Percentiles rank a stretch among this genome's conserved stretches.
Conservation (phyloP, 2,113 vertebrate genomes). For the Gasterosteus aculeatus region DNA sequence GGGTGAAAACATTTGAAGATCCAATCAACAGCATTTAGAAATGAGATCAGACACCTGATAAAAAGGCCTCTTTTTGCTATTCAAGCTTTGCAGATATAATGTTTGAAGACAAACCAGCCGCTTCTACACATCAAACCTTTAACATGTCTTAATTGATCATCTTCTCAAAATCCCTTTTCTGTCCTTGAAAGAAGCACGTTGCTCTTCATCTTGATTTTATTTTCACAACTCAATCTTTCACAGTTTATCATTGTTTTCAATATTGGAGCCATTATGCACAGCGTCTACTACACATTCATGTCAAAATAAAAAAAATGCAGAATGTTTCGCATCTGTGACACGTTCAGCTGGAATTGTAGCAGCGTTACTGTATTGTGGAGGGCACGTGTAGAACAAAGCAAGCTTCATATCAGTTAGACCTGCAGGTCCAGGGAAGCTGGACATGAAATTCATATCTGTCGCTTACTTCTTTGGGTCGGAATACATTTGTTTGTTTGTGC, state of each 20-base stretch:
- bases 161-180: background rate
- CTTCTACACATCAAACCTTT: slow-evolving; percentile 21
- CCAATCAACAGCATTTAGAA: slow-evolving; percentile 26
- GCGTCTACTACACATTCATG: background rate
- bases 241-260: background rate
- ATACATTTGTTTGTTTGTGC: slow-evolving; percentile 19
- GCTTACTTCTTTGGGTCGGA: background rate
- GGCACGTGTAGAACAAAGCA: background rate
- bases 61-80: background rate
- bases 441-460: background rate
- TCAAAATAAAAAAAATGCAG: background rate
- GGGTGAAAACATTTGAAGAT: slow-evolving; percentile 24
- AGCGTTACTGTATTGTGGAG: background rate
- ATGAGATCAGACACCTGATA: slow-evolving; percentile 9
- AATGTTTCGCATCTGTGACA: background rate
- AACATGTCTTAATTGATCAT: slow-evolving; percentile 20
- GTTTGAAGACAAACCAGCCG: slow-evolving; percentile 18
- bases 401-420: background rate
- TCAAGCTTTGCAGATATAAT: background rate
- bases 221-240: background rate
- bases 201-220: background rate
- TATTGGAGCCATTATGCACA: background rate
- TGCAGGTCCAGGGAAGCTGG: too few relatives aligned
- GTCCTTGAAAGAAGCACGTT: background rate
- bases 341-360: background rate